A percentile compares a stretch with the other conserved stretches of the same genome.
These are phyloP conservation scores for human DNA, from an alignment of 2,113 vertebrate species.

Conservation along the genomic window DNA sequence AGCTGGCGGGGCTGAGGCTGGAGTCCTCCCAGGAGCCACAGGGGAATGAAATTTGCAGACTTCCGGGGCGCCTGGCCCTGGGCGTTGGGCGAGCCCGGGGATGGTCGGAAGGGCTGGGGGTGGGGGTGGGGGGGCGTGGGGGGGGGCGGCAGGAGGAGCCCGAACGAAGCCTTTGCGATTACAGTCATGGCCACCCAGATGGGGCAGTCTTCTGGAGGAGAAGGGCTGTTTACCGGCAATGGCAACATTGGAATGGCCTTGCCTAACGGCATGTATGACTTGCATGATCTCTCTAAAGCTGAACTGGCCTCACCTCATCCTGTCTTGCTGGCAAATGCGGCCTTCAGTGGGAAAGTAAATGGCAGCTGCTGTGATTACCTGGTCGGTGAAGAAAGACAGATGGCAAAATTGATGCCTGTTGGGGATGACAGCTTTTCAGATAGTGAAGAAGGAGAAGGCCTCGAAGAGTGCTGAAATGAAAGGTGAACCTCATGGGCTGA, in stretches of 20 bases:
- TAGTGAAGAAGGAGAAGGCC: constrained; percentile 91
- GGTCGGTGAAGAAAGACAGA: constrained; percentile 92
- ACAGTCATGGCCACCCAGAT: constrained; percentile 91
- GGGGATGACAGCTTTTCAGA: constrained; percentile 92
- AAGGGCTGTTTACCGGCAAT: constrained; percentile 84
- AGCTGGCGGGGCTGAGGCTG: background rate
- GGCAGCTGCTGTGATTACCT: constrained; percentile 87
- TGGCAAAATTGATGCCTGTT: constrained; percentile 96
- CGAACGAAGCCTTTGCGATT: background rate
- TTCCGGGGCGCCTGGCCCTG: background rate
- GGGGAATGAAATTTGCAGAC: background rate
- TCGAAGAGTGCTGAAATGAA: constrained; percentile 81
- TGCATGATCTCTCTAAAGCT: constrained; percentile 89
- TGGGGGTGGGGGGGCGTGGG: no score
- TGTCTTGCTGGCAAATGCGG: constrained; percentile 97
- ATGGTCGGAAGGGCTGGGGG: no score
- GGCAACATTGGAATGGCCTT: constrained; percentile 84
- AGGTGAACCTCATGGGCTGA: constrained; percentile 62
- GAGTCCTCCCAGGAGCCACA: rapidly evolving
- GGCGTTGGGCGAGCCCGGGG: background rate
- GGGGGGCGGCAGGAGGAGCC: no score
- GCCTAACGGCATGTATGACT: constrained; percentile 86
- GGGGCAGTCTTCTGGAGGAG: constrained; percentile 84
- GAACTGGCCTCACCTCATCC: constrained; percentile 94
- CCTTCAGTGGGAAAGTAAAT: constrained; percentile 87